Base-by-base conservation (phyloP, 2,113 vertebrate species). In the Aptenodytes forsteri region DNA sequence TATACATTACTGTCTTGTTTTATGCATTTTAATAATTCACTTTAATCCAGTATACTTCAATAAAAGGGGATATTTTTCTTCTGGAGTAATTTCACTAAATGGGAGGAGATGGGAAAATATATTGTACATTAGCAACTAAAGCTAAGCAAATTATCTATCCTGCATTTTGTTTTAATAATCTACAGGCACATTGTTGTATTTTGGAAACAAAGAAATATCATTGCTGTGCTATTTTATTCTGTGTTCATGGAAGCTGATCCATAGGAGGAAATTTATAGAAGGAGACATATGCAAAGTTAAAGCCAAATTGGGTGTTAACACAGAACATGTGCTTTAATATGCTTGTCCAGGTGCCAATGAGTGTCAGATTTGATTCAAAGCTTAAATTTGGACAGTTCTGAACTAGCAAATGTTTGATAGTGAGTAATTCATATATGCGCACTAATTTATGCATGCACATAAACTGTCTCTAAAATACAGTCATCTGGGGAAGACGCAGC, bases 11-110 rank as follows among this genome's bases (percentile, higher is more conserved):
- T 97, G 85, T 95, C 95, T 87, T 97, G 93, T 96, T 97, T 97
- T 98, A 96, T 92, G 96, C 55, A 96, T 98, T 97, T 97, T 96
- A 97, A 95, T 97, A 97, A 97, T 90, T 85, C 79, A 89, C 71
- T 95, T 96, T 98, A 94, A 96, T 72, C 82, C 52, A 18, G 83
- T 95, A 95, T 93, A 93, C 79, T 94, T 97, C 90, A 96, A 96
- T 97, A 95, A 97, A 96, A 94, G 85, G 87, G n/a, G 64, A 78
- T 92, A 91, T 96, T 96, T 97, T 98, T 97, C 94, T 97, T 97
- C 89, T 97, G 73, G 52, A 96, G 69, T 96, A 95, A 97, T 97
- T 89, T 98, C 95, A 96, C 75, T 95, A 97, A 97, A 79, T 82
- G 77, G 80, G 70, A 97, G 59, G 80, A 98, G 96, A 97, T 97